Conservation (phyloP, 2,113 vertebrate genomes). For the Ailuropoda melanoleuca region DNA sequence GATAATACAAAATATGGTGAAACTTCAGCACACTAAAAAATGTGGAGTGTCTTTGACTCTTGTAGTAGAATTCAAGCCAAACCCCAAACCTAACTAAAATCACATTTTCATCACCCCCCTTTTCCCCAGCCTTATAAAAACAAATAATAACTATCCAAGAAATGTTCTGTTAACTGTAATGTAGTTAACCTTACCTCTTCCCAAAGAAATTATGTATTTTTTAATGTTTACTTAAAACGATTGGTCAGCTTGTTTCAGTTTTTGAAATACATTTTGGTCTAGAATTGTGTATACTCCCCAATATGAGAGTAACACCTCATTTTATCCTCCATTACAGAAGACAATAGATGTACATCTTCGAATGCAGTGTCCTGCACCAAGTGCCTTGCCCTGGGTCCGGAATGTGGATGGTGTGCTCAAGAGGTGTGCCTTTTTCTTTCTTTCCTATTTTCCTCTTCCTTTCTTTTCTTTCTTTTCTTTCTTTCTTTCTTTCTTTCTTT, state of each 20-base stretch:
- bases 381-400: constrained; percentile 92
- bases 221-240: constrained; percentile 7
- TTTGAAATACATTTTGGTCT: background rate
- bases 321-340: constrained; percentile 86
- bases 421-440: constrained; percentile 87
- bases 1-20: background rate
- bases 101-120: constrained; percentile 11
- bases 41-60: background rate
- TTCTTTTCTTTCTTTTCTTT: background rate
- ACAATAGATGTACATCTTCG: constrained; percentile 89
- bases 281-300: background rate
- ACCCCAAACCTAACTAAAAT: background rate
- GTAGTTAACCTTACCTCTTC: background rate
- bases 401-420: constrained; percentile 97
- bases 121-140: background rate
- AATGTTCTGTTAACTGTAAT: background rate
- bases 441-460: background rate
- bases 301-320: constrained; percentile 34
- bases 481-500: background rate
- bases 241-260: background rate
- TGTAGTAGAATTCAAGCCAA: background rate
- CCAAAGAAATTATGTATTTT: background rate
- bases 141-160: background rate
- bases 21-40: background rate
- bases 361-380: constrained; percentile 88